Base-by-base conservation (phyloP, 1,140 invertebrate genomes). In the Kradibia gibbosae region DNA sequence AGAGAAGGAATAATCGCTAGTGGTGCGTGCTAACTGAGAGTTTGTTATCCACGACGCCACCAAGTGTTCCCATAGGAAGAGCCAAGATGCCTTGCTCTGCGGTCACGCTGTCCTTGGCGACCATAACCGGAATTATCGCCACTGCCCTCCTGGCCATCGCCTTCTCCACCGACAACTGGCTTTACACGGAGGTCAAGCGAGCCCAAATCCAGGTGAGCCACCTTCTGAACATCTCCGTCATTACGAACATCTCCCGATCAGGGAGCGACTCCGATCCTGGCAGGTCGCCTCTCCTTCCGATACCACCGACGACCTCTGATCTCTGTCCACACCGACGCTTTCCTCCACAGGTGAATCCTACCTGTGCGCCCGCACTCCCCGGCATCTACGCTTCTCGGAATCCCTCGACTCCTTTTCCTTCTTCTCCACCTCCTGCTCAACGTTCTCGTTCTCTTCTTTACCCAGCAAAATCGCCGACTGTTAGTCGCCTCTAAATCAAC, bases 91-190 rank as follows among this genome's bases (percentile, higher is more conserved):
- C 96, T 92, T 98, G 97, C 93, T 98, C 97, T 85, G 97, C 97
- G 85, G 96, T 98, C 87, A 98, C 97, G 87, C 92, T 98, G 88
- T 98, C 97, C 89, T 94, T 98, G 91, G 97, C 97, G 82, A 98
- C 97, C 87, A 97, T 98, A 91, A 95, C 96, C 88, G 96, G 96
- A 86, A 97, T 98, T 87, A 95, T 98, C 86, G 96, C 96, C 84
- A 96, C 97, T 86, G 96, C 96, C 72, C 93, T 98, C 85, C 93
- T 98, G 86, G 95, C 96, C 81, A 98, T 98, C 89, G 96, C 97
- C 84, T 98, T 98, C 91, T 96, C 96, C 86, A 98, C 97, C 88
- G 97, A 98, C 92, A 98, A 98, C 92, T 98, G 97, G 97, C 93
- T 97, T 85, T 96, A 96, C 90, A 96, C 97, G 85, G 96, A 97